These are phyloP conservation scores for Gasterosteus nipponicus DNA, from an alignment of 2,113 vertebrate genomes.

Conservation along the genomic window DNA sequence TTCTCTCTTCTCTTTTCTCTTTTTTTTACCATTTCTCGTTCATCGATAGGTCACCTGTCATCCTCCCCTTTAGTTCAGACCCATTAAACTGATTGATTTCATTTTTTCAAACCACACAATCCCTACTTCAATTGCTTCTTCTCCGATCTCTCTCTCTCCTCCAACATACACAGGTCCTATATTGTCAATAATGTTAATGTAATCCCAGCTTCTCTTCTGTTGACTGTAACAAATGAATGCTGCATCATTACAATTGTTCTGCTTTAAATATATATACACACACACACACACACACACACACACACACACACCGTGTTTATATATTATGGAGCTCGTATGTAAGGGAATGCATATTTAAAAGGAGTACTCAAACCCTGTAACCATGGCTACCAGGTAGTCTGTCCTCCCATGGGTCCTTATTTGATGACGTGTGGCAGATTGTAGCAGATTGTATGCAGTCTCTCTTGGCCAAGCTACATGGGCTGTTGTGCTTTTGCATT, in stretches of 20 bases:
- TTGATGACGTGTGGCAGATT: constrained; percentile 48
- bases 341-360: constrained; percentile 13
- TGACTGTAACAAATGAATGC: constrained; percentile 8
- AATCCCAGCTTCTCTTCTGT: constrained; percentile 54
- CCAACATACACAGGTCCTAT: constrained; percentile 41
- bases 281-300: neutral
- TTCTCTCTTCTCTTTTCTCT: too few species aligned
- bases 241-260: constrained; percentile 23
- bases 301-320: neutral
- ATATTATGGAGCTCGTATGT: constrained; percentile 18
- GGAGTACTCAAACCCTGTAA: constrained; percentile 61
- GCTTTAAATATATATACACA: neutral
- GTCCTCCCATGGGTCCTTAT: constrained; percentile 55
- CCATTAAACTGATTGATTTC: constrained; percentile 73
- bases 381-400: constrained; percentile 74
- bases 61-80: constrained; percentile 38
- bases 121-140: constrained; percentile 33
- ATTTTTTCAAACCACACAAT: constrained; percentile 37
- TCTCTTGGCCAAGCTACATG: constrained; percentile 3
- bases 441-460: constrained; percentile 11
- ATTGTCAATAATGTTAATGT: constrained; percentile 76
- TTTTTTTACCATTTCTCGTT: constrained; percentile 7
- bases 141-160: constrained; percentile 43
- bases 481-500: neutral
- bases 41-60: constrained; percentile 19